Conservation (phyloP, 2,797 vertebrate genomes). For the Rhincodon typus region DNA sequence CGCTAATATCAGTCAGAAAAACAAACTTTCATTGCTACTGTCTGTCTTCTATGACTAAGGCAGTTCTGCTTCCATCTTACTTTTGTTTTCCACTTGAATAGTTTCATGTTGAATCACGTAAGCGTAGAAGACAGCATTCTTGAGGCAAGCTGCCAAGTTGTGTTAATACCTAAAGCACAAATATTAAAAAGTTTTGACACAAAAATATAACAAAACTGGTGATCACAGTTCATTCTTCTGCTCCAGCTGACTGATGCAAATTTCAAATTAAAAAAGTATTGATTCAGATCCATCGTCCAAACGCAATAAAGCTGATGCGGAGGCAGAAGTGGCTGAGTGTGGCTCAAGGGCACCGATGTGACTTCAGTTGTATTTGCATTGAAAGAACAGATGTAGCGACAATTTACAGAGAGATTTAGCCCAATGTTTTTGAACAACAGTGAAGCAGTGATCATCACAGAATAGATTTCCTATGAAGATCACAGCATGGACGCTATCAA, state of each 20-base stretch:
- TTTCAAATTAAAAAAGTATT: not conserved
- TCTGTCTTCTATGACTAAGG: too few species aligned
- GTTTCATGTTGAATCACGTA: not conserved
- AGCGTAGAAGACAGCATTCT: not conserved
- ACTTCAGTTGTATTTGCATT: not conserved
- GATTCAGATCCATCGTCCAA: not conserved
- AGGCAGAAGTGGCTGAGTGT: not conserved
- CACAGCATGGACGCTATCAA: not conserved
- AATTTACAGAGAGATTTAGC: slow-evolving; percentile 14
- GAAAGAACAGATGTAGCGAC: slow-evolving; percentile 18
- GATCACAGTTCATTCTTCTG: not conserved
- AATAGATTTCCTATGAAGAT: not conserved
- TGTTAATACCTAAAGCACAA: not conserved
- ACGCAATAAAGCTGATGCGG: not conserved
- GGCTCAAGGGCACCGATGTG: not conserved
- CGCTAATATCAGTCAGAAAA: too few species aligned
- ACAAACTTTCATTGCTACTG: too few species aligned
- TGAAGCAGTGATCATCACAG: slow-evolving; percentile 15
- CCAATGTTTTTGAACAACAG: slow-evolving; percentile 5
- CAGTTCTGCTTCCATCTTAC: too few species aligned
- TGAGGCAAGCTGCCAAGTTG: not conserved
- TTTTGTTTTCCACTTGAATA: not conserved
- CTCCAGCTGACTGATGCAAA: not conserved
- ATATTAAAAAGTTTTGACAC: not conserved
- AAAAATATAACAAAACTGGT: not conserved